phyloP scores from a whole-genome alignment of 2,113 vertebrate species.

The Alouatta palliata region DNA sequence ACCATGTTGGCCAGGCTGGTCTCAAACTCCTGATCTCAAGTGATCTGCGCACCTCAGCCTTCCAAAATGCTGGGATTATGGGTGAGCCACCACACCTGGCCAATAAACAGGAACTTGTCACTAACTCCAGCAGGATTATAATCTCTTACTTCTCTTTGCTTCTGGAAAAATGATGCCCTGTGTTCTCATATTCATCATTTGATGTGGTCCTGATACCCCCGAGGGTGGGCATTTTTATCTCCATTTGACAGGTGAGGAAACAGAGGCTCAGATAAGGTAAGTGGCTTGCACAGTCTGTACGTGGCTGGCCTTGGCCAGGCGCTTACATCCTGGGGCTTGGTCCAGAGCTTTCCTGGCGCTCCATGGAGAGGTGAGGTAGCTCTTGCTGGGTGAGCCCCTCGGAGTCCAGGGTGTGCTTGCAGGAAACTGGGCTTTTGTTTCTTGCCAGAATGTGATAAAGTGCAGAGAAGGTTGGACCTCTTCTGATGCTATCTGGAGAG shows the following conservation, averaged over 20 bases:
- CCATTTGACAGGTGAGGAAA: background rate
- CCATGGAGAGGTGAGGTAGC: background rate
- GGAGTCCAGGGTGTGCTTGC: background rate
- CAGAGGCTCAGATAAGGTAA: background rate
- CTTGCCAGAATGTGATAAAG: background rate
- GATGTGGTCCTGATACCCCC: background rate
- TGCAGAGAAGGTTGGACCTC: background rate
- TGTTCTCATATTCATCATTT: background rate
- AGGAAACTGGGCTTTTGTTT: background rate
- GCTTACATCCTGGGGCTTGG: background rate
- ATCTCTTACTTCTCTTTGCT: background rate
- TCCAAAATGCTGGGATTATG: too few relatives aligned
- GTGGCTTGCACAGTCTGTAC: background rate
- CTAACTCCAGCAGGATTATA: accelerated
- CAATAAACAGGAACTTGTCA: background rate
- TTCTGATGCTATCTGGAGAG: background rate
- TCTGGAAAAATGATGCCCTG: accelerated
- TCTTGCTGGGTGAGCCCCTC: background rate
- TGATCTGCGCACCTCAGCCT: too few relatives aligned
- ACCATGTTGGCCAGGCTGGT: too few relatives aligned
- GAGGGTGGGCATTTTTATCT: background rate
- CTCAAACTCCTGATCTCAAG: too few relatives aligned
- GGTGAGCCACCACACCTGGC: background rate
- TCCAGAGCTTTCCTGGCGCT: background rate
- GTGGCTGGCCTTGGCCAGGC: background rate